Conservation (phyloP, 2,113 vertebrate genomes). For the Garra rufa region DNA sequence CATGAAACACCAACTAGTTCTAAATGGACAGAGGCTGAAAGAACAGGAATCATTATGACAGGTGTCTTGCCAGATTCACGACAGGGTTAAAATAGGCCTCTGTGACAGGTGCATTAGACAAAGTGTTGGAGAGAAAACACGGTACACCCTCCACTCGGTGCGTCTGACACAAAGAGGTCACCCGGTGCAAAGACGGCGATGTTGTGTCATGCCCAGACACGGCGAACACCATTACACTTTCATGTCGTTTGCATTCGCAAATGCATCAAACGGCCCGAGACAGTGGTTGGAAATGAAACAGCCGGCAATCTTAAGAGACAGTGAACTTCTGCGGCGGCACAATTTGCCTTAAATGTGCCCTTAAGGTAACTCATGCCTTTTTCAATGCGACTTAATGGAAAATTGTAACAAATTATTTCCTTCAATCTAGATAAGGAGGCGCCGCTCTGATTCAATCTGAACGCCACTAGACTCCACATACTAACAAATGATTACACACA, state of each 20-base stretch:
- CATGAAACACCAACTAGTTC: background rate
- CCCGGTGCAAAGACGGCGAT: background rate
- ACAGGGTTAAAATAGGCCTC: constrained; percentile 27
- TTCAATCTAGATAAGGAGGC: constrained; percentile 44
- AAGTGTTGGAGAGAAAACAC: constrained; percentile 32
- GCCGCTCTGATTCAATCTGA: constrained; percentile 38
- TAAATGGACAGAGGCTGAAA: background rate
- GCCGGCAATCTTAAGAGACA: constrained; percentile 18
- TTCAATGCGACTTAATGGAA: constrained; percentile 44
- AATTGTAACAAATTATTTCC: constrained; percentile 48
- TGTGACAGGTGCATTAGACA: constrained; percentile 39
- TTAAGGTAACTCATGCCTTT: constrained; percentile 34
- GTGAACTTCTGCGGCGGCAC: background rate
- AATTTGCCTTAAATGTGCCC: constrained; percentile 35
- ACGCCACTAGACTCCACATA: constrained; percentile 26
- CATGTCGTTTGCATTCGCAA: constrained; percentile 30
- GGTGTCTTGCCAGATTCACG: constrained; percentile 38
- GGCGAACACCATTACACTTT: constrained; percentile 7
- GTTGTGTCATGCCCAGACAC: constrained; percentile 13
- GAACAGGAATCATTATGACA: constrained; percentile 43
- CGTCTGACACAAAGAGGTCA: constrained; percentile 51
- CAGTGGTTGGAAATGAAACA: background rate
- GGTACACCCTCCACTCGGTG: constrained; percentile 24
- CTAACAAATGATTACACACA: constrained; percentile 38
- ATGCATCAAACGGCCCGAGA: background rate